A percentile compares a stretch with the other conserved stretches of the same genome.
Evolutionary conservation across 2,113 vertebrate genomes (phyloP).

Genomic region (Nibea albiflora): DNA sequence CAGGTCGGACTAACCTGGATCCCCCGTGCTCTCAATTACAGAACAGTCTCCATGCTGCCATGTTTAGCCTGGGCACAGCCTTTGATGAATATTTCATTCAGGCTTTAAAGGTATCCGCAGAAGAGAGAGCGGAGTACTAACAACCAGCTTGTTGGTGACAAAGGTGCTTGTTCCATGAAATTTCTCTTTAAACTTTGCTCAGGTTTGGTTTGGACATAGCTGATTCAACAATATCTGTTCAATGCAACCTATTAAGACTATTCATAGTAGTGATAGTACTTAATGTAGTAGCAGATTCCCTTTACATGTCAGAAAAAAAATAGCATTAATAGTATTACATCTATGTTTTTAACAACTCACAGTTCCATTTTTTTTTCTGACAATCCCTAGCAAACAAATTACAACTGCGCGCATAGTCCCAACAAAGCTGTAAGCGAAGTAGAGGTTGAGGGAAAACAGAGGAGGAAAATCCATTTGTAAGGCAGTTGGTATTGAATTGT

Average conservation of each 20-base stretch:
- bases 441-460: slow-evolving; percentile 26
- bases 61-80: neutral
- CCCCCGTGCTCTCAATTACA: slow-evolving; percentile 7
- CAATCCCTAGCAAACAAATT: slow-evolving; percentile 34
- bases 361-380: slow-evolving; percentile 16
- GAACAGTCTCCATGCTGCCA: slow-evolving; percentile 12
- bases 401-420: slow-evolving; percentile 25
- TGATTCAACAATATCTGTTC: neutral
- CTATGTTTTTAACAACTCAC: neutral
- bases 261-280: neutral
- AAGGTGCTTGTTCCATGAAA: neutral
- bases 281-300: neutral
- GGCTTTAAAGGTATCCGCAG: slow-evolving; percentile 10
- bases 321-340: neutral
- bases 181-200: neutral
- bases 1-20: slow-evolving; percentile 11
- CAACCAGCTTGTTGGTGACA: neutral
- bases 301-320: neutral
- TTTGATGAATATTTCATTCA: slow-evolving; percentile 56
- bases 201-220: neutral
- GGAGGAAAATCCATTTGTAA: slow-evolving; percentile 64
- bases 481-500: slow-evolving; percentile 51
- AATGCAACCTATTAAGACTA: neutral
- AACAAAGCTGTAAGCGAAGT: slow-evolving; percentile 21
- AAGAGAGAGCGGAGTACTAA: slow-evolving; percentile 14